Evolutionary conservation across 2,113 vertebrate genomes (phyloP).

Genomic region (Petroica traversi): DNA sequence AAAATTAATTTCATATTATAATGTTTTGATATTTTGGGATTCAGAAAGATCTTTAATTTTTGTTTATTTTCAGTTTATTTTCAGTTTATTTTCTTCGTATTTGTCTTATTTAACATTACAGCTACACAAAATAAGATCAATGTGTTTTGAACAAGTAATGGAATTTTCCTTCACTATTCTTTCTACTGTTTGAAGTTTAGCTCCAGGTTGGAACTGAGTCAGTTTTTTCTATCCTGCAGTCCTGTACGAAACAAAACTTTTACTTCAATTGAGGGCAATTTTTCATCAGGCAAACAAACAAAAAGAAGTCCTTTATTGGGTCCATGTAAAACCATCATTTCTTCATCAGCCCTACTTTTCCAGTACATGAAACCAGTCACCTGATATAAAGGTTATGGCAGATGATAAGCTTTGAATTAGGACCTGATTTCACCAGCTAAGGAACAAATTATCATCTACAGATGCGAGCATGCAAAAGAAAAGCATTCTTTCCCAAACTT

Average conservation of each 20-base stretch:
- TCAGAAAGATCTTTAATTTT: neutral
- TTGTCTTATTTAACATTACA: neutral
- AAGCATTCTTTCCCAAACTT: neutral
- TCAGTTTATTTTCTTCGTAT: neutral
- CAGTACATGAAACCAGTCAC: neutral
- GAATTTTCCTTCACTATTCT: neutral
- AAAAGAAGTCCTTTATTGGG: neutral
- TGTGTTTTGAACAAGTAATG: neutral
- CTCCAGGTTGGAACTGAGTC: neutral
- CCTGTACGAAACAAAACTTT: neutral
- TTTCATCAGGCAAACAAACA: neutral
- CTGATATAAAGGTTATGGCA: neutral
- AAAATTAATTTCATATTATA: neutral
- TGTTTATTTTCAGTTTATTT: neutral
- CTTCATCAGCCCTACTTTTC: neutral
- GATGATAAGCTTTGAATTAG: neutral
- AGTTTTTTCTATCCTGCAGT: neutral
- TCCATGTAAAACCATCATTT: neutral
- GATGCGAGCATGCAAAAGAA: neutral
- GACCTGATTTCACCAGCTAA: neutral
- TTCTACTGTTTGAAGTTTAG: neutral
- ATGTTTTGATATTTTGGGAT: neutral
- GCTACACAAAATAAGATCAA: neutral
- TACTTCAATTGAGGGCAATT: neutral
- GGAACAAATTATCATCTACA: neutral